Evolutionary conservation across 92 coral and sea anemone species (phyloP), one percentile per base, ranked within the genome.

Genomic region (Zoanthus solanderi): DNA sequence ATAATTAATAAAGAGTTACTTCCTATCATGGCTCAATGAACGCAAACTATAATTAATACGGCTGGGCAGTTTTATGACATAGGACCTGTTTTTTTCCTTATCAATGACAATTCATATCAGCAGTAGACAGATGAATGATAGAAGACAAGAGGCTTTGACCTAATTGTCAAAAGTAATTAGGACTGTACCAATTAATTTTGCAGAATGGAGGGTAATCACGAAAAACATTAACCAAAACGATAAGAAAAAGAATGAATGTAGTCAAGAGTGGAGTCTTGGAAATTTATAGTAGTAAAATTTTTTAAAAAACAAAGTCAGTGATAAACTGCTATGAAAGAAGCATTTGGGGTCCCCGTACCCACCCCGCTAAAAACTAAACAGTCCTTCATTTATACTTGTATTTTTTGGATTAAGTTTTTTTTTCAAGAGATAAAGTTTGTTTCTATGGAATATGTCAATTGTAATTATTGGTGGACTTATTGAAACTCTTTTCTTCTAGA

Each of bases 91-190:
- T 12, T 34, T 34, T 56, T 18, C 2, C 79, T 45, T 77, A 77
- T 77, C 82, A 32, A n/a, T 77, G 82, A 77, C 67, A 77, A 30
- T 29, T 11, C 82, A 13, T 45, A 54, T 77, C 82, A 52, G 28
- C 82, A 54, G 82, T 29, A 13, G 67, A 77, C 82, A 77, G 82
- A 77, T 13, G 82, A 17, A 77, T 52, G 82, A 77, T 52, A 53
- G 53, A 77, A 30, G 65, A 53, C 66, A 34, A 45, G 47, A 7
- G 28, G 3, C 65, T 14, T 15, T 16, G 8, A 46, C n/a, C 18
- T 9, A 15, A n/a, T 18, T 54, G 82, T 77, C 69, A 63, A 63
- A 1, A 63, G n/a, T 63, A 63, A n/a, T 63, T 63, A 17, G 31
- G 4, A 16, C 0, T n/a, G 28, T 0, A 17, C 28, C 28, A 18